Percentiles rank a stretch among this genome's conserved stretches.
phyloP scores from a whole-genome alignment of 2,888 invertebrate species.

The Limenitis camilla region DNA sequence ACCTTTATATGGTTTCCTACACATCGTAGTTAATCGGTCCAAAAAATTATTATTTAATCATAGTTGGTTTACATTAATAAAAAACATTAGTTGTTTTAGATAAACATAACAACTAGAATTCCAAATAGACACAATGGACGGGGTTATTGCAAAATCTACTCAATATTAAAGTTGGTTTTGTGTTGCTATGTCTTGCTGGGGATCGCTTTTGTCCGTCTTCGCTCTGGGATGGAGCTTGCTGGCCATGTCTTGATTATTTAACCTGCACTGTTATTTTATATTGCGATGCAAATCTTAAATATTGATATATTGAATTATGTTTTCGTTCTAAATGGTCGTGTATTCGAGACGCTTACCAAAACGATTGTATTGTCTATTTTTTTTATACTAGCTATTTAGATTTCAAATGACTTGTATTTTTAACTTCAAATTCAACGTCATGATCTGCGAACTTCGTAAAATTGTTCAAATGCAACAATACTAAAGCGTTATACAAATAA shows the following conservation, averaged over 20 bases:
- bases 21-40: too few relatives aligned
- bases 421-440: too few relatives aligned
- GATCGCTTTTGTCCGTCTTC: conserved; percentile 44
- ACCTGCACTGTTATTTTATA: conserved; percentile 24
- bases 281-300: conserved; percentile 18
- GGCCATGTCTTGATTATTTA: conserved; percentile 33
- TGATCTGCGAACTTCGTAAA: too few relatives aligned
- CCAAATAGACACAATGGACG: conserved; percentile 25
- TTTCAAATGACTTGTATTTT: too few relatives aligned
- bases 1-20: too few relatives aligned
- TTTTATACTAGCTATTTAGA: too few relatives aligned
- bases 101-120: conserved; percentile 3
- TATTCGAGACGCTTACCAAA: too few relatives aligned
- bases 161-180: conserved; percentile 14
- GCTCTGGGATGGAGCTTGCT: conserved; percentile 66
- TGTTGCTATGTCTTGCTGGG: conserved; percentile 16
- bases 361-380: too few relatives aligned
- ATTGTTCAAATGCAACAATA: too few relatives aligned
- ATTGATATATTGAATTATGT: conserved; percentile 7
- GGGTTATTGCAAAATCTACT: conserved; percentile 12
- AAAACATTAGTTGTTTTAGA: not conserved
- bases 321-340: not conserved
- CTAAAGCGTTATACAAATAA: too few relatives aligned
- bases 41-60: too few relatives aligned
- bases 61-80: not conserved